Percentiles rank a stretch among this genome's conserved stretches.
Conservation (phyloP, 2,888 invertebrate species). For the Agrotis segetum region DNA sequence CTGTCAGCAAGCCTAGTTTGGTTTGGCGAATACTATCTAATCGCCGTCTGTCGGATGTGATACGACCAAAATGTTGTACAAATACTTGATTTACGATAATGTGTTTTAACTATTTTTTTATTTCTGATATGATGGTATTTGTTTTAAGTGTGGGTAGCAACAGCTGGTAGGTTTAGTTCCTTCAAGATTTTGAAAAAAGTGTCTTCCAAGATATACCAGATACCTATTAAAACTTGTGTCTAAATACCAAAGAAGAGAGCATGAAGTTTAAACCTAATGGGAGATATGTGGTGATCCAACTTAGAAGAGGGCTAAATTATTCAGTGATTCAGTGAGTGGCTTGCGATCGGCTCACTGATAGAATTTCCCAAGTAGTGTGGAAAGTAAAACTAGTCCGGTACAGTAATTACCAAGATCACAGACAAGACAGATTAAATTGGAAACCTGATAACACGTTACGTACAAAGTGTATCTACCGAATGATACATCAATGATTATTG, state of each 20-base stretch:
- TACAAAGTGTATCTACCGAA: neutral
- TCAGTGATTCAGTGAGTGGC: neutral
- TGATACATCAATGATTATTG: too few species aligned
- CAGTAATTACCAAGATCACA: neutral
- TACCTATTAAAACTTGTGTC: neutral
- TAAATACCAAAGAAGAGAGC: too few species aligned
- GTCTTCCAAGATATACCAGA: neutral
- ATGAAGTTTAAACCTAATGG: neutral
- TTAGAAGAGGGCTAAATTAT: neutral
- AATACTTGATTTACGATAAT: slow-evolving; percentile 48
- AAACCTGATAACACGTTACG: neutral
- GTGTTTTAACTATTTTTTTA: slow-evolving; percentile 50
- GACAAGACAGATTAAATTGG: neutral
- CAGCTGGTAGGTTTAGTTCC: neutral
- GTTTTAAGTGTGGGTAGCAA: slow-evolving; percentile 34
- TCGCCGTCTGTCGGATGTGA: slow-evolving; percentile 60
- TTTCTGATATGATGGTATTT: slow-evolving; percentile 33
- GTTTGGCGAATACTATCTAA: slow-evolving; percentile 60
- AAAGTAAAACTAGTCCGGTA: neutral
- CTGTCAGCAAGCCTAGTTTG: slow-evolving; percentile 18
- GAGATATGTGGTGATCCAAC: neutral
- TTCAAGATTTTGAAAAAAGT: neutral
- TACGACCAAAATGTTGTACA: slow-evolving; percentile 50
- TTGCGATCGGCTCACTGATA: neutral
- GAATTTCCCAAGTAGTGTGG: neutral